phyloP scores from a whole-genome alignment of 2,797 vertebrate genomes.

The Benthosema pterotum region DNA sequence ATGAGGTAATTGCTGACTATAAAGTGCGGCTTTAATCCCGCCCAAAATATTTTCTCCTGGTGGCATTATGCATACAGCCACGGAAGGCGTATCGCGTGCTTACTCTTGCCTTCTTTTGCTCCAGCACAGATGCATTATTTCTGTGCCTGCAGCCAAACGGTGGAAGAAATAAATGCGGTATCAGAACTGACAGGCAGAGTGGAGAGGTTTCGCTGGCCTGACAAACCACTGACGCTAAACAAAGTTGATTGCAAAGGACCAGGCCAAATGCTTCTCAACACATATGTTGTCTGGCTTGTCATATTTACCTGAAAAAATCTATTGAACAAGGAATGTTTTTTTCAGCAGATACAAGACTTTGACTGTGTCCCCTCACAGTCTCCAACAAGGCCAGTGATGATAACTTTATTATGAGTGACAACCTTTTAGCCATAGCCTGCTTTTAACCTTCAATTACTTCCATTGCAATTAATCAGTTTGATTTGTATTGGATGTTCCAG shows the following conservation, averaged over 20 bases:
- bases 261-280: conserved; percentile 7
- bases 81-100: conserved; percentile 46
- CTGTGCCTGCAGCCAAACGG: conserved; percentile 42
- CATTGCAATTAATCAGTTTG: no score
- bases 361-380: background rate
- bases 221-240: conserved; percentile 32
- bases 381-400: no score
- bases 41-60: conserved; percentile 45
- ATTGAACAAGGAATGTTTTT: background rate
- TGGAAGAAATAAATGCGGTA: conserved; percentile 40
- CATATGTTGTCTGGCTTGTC: no score
- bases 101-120: conserved; percentile 40
- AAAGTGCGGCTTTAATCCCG: conserved; percentile 32
- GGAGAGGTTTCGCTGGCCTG: background rate
- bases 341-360: background rate
- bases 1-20: conserved; percentile 32
- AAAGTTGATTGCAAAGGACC: conserved; percentile 26
- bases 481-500: no score
- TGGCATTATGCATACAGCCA: conserved; percentile 45
- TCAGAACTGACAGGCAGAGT: conserved; percentile 47
- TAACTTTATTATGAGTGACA: no score
- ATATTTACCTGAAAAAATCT: no score
- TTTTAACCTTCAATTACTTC: no score
- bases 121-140: conserved; percentile 46
- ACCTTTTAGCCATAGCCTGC: no score